Evolutionary conservation across 2,113 vertebrate genomes (phyloP).

Genomic region (Catharus bicknelli): DNA sequence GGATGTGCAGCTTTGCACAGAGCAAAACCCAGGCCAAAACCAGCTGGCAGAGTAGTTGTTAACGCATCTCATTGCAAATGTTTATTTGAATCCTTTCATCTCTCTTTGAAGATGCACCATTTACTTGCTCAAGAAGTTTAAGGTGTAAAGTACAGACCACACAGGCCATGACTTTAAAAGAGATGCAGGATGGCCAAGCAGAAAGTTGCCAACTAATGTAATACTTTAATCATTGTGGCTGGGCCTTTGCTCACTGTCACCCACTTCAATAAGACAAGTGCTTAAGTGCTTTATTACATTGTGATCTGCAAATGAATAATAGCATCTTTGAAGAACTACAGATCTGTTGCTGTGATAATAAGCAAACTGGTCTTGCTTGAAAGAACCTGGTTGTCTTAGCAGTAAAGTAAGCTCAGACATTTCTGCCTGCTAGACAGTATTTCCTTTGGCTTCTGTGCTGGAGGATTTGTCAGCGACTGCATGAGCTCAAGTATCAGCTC

Average conservation of each 20-base stretch:
- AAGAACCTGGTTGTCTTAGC: neutral
- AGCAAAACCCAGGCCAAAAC: neutral
- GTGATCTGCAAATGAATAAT: slow-evolving; percentile 12
- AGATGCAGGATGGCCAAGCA: neutral
- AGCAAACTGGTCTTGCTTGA: slow-evolving; percentile 16
- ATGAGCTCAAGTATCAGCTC: neutral
- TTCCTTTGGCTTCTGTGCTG: neutral
- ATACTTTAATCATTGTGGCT: neutral
- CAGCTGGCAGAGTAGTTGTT: neutral
- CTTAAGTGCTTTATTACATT: neutral
- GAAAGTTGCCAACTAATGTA: neutral
- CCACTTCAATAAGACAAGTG: neutral
- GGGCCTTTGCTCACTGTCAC: slow-evolving; percentile 1
- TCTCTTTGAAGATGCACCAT: slow-evolving; percentile 16
- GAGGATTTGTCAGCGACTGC: neutral
- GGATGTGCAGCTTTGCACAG: neutral
- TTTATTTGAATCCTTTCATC: slow-evolving; percentile 33
- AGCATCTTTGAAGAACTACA: neutral
- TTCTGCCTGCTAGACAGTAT: neutral
- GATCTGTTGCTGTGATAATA: slow-evolving; percentile 10
- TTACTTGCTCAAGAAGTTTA: neutral
- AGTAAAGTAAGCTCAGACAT: neutral
- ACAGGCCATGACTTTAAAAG: neutral
- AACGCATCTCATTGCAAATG: neutral
- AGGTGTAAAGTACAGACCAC: neutral